Evolutionary conservation across 1,140 invertebrate species (phyloP), one percentile per base, ranked within the genome.

Genomic region (Aporrectodea caliginosa): DNA sequence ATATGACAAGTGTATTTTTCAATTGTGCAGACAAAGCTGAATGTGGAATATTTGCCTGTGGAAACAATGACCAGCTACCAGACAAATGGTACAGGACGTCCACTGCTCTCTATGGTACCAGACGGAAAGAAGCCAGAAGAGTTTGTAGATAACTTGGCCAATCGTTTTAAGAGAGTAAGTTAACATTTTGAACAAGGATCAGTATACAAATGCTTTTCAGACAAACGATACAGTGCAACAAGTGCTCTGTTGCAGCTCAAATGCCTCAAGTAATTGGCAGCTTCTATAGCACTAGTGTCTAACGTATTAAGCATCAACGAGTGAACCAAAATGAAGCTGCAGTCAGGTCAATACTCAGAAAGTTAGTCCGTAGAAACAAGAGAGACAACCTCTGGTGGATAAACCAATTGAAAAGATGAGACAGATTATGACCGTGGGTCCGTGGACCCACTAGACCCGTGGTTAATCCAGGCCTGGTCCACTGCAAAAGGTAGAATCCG

Each of bases 141-240:
- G 31, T 86, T 86, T 76, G 79, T 83, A 16, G 83, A 84, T 16
- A 79, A 81, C 16, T 78, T 85, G 16, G 79, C 82, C 34, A 69
- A 76, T 27, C 85, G 84, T 71, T 86, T 86, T 75, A 86, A 84
- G 81, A 84, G 83, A 84, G 85, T 86, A 82, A 81, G 85, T 84
- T n/a, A n/a, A 58, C 22, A 12, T 58, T 58, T 22, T 6, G 43
- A 12, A 22, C 6, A 58, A 58, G 6, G 6, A 58, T 58, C 22
- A 58, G 6, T 58, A 58, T 58, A 12, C 22, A 6, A 58, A 12
- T 58, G 22, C 43, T 58, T 12, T 58, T 12, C 43, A 58, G 43
- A 58, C n/a, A n/a, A n/a, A n/a, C n/a, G n/a, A n/a, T n/a, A n/a
- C n/a, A n/a, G n/a, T n/a, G n/a, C n/a, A n/a, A n/a, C n/a, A n/a